Percentiles rank a stretch among this genome's conserved stretches.
These are phyloP conservation scores for Phoeniculus purpureus DNA, from an alignment of 2,797 vertebrate species.

Conservation along the genomic window DNA sequence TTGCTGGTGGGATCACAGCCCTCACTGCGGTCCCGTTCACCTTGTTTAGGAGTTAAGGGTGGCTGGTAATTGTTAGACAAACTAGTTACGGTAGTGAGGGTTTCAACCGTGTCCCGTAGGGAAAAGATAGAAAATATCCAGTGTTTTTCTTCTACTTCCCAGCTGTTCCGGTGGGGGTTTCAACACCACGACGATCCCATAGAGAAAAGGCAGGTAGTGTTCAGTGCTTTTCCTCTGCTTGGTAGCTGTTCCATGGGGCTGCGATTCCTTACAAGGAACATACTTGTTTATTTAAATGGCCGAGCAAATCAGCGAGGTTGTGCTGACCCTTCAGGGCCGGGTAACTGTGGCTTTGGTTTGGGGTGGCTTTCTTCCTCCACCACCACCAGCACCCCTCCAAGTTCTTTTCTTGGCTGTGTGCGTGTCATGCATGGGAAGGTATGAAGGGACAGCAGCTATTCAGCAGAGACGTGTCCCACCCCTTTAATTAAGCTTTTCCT, in stretches of 20 bases:
- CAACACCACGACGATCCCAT: background rate
- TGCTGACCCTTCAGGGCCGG: background rate
- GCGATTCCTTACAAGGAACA: background rate
- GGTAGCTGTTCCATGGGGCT: background rate
- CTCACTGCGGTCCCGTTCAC: background rate
- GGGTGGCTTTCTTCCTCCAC: constrained; percentile 23
- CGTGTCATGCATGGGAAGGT: constrained; percentile 54
- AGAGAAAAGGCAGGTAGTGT: background rate
- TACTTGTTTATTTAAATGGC: constrained; percentile 4
- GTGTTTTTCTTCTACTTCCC: background rate
- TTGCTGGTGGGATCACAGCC: background rate
- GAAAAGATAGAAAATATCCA: background rate
- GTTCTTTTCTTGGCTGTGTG: constrained; percentile 56
- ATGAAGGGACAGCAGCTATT: constrained; percentile 59
- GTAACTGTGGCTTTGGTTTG: constrained; percentile 20
- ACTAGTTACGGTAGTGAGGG: background rate
- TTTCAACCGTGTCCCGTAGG: background rate
- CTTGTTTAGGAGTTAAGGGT: constrained; percentile 42
- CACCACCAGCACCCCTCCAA: background rate
- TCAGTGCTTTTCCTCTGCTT: background rate
- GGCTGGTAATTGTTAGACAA: background rate
- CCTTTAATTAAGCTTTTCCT: constrained; percentile 66
- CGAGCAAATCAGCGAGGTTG: background rate
- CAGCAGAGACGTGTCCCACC: constrained; percentile 24
- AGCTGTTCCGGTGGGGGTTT: background rate